Evolutionary conservation across 2,113 vertebrate genomes (phyloP), one percentile per base, ranked within the genome.

Genomic region (Brachyhypopomus occidentalis): DNA sequence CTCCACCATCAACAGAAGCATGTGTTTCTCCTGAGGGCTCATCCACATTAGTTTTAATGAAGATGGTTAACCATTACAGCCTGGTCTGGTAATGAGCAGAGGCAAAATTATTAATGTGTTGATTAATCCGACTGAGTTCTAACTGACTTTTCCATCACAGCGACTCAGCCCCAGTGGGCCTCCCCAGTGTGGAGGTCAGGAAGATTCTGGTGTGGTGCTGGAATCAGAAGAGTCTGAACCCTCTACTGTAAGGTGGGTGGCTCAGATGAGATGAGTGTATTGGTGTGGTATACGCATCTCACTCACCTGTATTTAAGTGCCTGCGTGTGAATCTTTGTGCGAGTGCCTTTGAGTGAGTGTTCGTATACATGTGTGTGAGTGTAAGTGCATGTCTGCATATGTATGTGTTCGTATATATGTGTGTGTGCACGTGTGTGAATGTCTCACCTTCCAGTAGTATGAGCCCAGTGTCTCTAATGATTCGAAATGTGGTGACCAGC

Each of bases 371-470:
- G 9, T 23, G 12, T 52, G 3, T 59, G 20, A 36, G 34, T 38
- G 34, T 75, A 30, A 23, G 56, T 45, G 23, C 41, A 41, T 59
- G 34, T 41, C n/a, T 64, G 58, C 17, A 22, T 62, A 30, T 56
- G 52, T 73, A 17, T 73, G 25, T 34, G 25, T 30, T 20, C 30
- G 20, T 22, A 34, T 5, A 9, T 2, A 20, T 25, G 56, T 3
- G 48, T 16, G 41, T 11, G 14, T 25, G 52, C 11, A 30, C 1
- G 9, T 56, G 12, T 60, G 66, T n/a, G 66, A 12, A 55, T 19
- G 17, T 70, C 91, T 94, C 91, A 98, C 98, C 98, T 94, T 99
- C 98, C 83, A 99, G 89, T 83, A 99, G 94, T 76, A 99, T 98
- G 79, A 98, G 88, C 34, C 92, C 80, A 0, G 97, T 97, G 90